A percentile compares a stretch with the other conserved stretches of the same genome.
These are phyloP conservation scores for Nemapogon koenigi DNA, from an alignment of 2,888 invertebrate species.

Conservation along the genomic window DNA sequence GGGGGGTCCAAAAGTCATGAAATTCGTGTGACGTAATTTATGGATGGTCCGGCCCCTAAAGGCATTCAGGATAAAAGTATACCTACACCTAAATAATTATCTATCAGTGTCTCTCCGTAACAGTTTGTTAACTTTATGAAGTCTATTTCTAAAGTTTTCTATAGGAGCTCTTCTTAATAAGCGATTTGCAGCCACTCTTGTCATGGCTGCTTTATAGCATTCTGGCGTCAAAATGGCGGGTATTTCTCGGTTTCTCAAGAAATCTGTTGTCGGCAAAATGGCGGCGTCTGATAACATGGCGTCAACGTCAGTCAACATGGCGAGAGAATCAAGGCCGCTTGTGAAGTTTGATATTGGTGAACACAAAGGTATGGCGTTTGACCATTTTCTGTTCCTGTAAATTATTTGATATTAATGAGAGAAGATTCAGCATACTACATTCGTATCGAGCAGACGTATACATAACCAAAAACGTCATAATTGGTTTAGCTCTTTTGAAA, in stretches of 20 bases:
- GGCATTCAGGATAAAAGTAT: too few relatives aligned
- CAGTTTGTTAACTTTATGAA: constrained; percentile 44
- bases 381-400: constrained; percentile 84
- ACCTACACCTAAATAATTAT: constrained; percentile 42
- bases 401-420: too few relatives aligned
- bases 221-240: constrained; percentile 52
- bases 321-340: constrained; percentile 34
- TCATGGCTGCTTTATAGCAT: constrained; percentile 49
- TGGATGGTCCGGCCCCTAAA: too few relatives aligned
- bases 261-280: constrained; percentile 29
- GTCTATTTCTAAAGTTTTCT: constrained; percentile 47
- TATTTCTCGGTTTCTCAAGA: constrained; percentile 43
- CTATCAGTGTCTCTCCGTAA: constrained; percentile 45
- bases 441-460: neutral
- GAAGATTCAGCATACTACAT: neutral
- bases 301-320: constrained; percentile 51
- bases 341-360: constrained; percentile 47
- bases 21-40: too few relatives aligned
- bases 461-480: neutral
- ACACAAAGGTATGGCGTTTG: constrained; percentile 83
- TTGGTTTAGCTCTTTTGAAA: neutral
- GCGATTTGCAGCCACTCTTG: constrained; percentile 40
- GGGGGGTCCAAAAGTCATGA: too few relatives aligned
- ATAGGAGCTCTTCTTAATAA: constrained; percentile 39
- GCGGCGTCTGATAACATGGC: constrained; percentile 50